These are phyloP conservation scores for Arctia plantaginis DNA, from an alignment of 2,888 invertebrate species.

Conservation along the genomic window DNA sequence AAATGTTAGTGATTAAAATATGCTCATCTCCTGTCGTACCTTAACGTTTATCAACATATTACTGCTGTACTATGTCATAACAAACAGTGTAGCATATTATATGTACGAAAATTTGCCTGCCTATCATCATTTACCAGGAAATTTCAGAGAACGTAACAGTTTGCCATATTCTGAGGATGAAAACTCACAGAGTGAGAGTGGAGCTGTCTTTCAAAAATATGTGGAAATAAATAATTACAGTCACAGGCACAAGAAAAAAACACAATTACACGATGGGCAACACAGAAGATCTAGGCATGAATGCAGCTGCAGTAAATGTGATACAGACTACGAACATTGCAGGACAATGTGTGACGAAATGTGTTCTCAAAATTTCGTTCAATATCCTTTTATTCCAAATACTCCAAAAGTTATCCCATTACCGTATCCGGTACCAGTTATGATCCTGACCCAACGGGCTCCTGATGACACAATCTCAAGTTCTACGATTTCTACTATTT, in stretches of 20 bases:
- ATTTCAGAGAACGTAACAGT: not conserved
- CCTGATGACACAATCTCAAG: not conserved
- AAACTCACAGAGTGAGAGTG: conserved; percentile 1
- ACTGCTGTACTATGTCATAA: conserved; percentile 20
- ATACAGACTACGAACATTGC: not conserved
- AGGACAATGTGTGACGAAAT: not conserved
- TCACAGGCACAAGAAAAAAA: not conserved
- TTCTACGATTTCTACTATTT: not conserved
- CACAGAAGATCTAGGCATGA: not conserved
- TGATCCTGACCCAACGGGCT: conserved; percentile 1
- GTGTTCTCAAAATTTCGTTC: not conserved
- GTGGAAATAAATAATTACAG: not conserved
- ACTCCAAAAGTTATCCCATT: conserved; percentile 7
- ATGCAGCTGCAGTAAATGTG: not conserved
- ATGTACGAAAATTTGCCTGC: not conserved
- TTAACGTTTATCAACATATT: conserved; percentile 32
- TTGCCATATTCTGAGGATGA: not conserved
- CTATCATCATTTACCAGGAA: not conserved
- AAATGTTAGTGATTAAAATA: not conserved
- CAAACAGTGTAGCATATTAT: conserved; percentile 7
- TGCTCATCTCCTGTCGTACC: not conserved
- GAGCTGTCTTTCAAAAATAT: not conserved
- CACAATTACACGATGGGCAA: not conserved
- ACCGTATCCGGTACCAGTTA: conserved; percentile 15
- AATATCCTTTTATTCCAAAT: not conserved